A percentile compares a stretch with the other conserved stretches of the same genome.
phyloP scores from a whole-genome alignment of 1,140 invertebrate genomes.

The Drosophila kanapiae region DNA sequence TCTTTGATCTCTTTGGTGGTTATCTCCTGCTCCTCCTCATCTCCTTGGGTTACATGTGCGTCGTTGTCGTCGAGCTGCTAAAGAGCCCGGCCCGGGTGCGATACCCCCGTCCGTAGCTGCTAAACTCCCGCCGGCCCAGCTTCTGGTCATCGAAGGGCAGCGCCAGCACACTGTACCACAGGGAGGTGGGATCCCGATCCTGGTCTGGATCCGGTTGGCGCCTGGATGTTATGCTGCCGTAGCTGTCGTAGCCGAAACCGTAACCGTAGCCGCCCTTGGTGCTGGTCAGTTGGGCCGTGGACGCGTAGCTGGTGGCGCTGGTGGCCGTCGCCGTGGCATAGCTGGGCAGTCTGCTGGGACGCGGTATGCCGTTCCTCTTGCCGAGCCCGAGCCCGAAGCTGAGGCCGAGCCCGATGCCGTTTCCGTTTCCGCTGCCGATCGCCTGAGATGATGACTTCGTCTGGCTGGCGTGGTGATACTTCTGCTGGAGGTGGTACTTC shows the following conservation, averaged over 20 bases:
- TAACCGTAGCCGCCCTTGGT: slow-evolving; percentile 22
- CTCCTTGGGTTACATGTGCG: slow-evolving; percentile 46
- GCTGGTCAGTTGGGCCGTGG: slow-evolving; percentile 69
- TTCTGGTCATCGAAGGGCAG: slow-evolving; percentile 96
- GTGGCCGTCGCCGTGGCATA: slow-evolving; percentile 75
- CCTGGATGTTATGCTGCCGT: slow-evolving; percentile 22
- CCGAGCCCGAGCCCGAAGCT: background rate
- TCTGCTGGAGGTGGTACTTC: slow-evolving; percentile 2
- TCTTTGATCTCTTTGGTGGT: slow-evolving; percentile 27
- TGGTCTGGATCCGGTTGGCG: slow-evolving; percentile 11
- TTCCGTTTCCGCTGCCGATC: background rate
- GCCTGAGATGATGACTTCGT: slow-evolving; percentile 20
- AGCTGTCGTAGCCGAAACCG: slow-evolving; percentile 45
- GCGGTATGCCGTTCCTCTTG: slow-evolving; percentile 19
- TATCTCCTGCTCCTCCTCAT: background rate
- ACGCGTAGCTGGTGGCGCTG: slow-evolving; percentile 73
- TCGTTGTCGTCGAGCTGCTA: slow-evolving; percentile 86
- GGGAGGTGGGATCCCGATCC: slow-evolving; percentile 89
- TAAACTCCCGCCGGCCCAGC: slow-evolving; percentile 91
- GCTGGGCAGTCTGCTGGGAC: slow-evolving; percentile 56
- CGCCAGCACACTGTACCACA: slow-evolving; percentile 95
- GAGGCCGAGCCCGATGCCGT: background rate
- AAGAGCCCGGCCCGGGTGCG: slow-evolving; percentile 93
- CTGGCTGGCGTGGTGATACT: slow-evolving; percentile 18
- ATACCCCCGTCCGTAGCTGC: slow-evolving; percentile 89